Percentiles rank a stretch among this genome's conserved stretches.
Conservation (phyloP, 1,140 invertebrate species). For the Helicoverpa zea region DNA sequence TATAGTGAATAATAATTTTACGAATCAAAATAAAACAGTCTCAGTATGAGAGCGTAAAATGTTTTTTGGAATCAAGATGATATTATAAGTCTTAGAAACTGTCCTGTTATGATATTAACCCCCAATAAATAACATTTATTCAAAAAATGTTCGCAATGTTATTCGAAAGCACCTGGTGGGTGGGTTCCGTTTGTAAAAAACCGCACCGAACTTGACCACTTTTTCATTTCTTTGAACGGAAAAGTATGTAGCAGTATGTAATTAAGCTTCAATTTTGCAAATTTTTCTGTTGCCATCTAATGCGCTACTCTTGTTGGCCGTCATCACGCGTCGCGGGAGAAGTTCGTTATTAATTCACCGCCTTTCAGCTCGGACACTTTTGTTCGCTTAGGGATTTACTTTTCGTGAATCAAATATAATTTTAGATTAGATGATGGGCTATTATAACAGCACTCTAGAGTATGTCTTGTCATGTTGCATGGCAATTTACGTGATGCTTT, state of each 20-base stretch:
- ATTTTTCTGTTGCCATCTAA: conserved; percentile 78
- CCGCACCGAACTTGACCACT: background rate
- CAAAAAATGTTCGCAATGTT: background rate
- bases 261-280: conserved; percentile 76
- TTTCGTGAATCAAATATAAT: conserved; percentile 58
- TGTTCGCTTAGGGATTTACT: conserved; percentile 70
- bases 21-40: too few species aligned
- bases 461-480: conserved; percentile 1
- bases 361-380: conserved; percentile 75
- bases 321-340: conserved; percentile 84
- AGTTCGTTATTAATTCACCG: conserved; percentile 85
- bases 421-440: conserved; percentile 10
- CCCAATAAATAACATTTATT: too few species aligned
- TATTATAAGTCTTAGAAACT: too few species aligned
- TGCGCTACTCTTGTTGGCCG: conserved; percentile 85
- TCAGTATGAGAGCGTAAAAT: too few species aligned
- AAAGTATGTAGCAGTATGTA: conserved; percentile 65
- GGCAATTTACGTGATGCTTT: background rate
- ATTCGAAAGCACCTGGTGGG: background rate
- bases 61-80: too few species aligned
- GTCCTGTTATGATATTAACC: too few species aligned
- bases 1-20: too few species aligned
- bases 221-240: conserved; percentile 51
- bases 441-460: background rate
- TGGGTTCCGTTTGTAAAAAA: background rate